Conservation (phyloP, 2,113 vertebrate genomes). For the Actenoides hombroni region DNA sequence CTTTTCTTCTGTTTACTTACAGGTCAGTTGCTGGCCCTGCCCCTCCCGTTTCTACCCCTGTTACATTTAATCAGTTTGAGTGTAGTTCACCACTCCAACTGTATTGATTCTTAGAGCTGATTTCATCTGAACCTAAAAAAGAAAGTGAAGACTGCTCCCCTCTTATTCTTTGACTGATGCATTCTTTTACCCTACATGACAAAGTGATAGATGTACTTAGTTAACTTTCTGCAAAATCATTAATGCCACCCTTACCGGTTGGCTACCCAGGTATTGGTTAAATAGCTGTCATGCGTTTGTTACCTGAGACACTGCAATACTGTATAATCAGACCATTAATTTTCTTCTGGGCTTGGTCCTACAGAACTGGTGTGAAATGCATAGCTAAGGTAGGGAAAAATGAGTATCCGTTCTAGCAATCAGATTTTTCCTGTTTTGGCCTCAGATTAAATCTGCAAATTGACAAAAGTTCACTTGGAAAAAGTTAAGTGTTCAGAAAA, state of each 20-base stretch:
- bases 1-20: neutral
- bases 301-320: conserved; percentile 44
- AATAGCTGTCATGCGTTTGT: conserved; percentile 54
- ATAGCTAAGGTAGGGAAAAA: neutral
- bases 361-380: conserved; percentile 21
- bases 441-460: conserved; percentile 10
- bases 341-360: conserved; percentile 44
- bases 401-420: neutral
- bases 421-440: neutral
- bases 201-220: conserved; percentile 79
- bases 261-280: conserved; percentile 66
- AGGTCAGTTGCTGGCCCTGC: neutral
- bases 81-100: neutral
- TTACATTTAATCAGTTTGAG: conserved; percentile 53
- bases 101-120: conserved; percentile 68
- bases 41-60: neutral
- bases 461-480: neutral
- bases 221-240: conserved; percentile 77
- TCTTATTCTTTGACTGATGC: conserved; percentile 73
- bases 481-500: neutral
- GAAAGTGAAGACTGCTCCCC: conserved; percentile 25
- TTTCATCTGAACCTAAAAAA: conserved; percentile 57
- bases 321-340: conserved; percentile 56
- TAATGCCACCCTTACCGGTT: conserved; percentile 66
- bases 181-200: conserved; percentile 71